A percentile compares a stretch with the other conserved stretches of the same genome.
Evolutionary conservation across 2,888 invertebrate genomes (phyloP).

Genomic region (Heliconius sara): DNA sequence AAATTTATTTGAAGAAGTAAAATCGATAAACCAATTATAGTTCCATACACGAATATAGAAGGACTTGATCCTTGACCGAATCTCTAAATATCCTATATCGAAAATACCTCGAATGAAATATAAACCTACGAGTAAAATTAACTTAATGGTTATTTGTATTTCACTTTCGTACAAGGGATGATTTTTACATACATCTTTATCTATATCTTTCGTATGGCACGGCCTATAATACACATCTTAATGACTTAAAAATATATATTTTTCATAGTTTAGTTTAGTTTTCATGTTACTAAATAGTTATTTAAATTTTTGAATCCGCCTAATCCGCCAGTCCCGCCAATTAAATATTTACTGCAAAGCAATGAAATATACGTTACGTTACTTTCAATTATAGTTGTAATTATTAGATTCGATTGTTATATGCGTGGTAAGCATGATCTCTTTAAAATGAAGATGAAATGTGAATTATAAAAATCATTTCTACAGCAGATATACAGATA

Average conservation of each 20-base stretch:
- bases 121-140: slow-evolving; percentile 48
- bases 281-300: neutral
- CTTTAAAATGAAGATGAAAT: neutral
- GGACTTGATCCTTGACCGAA: slow-evolving; percentile 61
- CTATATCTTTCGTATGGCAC: neutral
- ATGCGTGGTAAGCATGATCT: no score
- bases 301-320: neutral
- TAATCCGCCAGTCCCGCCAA: neutral
- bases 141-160: slow-evolving; percentile 38
- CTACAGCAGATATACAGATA: neutral
- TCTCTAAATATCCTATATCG: slow-evolving; percentile 55
- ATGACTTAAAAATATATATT: neutral
- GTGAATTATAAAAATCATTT: neutral
- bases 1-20: slow-evolving; percentile 31
- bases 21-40: slow-evolving; percentile 47
- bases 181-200: neutral
- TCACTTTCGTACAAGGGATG: slow-evolving; percentile 14
- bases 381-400: neutral
- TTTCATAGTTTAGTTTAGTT: neutral
- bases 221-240: neutral
- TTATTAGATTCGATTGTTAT: neutral
- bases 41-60: slow-evolving; percentile 47
- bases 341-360: neutral
- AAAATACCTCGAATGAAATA: slow-evolving; percentile 53
- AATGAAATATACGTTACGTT: no score